These are phyloP conservation scores for Semicossyphus pulcher DNA, from an alignment of 2,113 vertebrate species.

Conservation along the genomic window DNA sequence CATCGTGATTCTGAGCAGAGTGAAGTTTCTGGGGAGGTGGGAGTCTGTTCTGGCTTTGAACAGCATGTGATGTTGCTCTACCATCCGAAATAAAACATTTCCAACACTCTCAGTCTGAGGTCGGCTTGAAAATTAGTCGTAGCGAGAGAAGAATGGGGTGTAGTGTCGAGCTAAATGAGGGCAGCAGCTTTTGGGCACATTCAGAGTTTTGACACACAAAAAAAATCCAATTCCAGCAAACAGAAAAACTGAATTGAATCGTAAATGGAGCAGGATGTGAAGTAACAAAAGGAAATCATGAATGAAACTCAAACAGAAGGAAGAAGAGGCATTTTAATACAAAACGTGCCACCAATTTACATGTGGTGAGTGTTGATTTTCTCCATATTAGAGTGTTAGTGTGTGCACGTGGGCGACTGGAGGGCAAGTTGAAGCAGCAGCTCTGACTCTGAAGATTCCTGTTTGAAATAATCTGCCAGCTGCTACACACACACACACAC, in stretches of 20 bases:
- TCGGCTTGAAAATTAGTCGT: neutral
- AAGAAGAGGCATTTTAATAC: neutral
- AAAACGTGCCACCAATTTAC: neutral
- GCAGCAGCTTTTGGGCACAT: conserved; percentile 16
- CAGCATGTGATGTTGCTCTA: conserved; percentile 13
- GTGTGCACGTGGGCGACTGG: conserved; percentile 1
- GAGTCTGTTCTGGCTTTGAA: conserved; percentile 10
- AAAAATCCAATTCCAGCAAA: conserved; percentile 40
- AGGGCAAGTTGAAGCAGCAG: conserved; percentile 34
- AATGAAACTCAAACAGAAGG: conserved; percentile 27
- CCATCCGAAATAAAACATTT: conserved; percentile 17
- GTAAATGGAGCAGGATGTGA: conserved; percentile 16
- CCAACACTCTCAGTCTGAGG: conserved; percentile 11
- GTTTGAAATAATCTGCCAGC: conserved; percentile 44
- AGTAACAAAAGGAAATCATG: neutral
- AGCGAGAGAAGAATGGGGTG: conserved; percentile 5
- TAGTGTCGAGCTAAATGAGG: neutral
- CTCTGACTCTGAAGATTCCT: conserved; percentile 39
- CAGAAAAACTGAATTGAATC: neutral
- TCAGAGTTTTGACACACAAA: conserved; percentile 17
- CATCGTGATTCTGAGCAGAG: neutral
- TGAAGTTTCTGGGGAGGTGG: neutral
- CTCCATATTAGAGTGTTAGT: neutral
- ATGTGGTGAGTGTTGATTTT: neutral
- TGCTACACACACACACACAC: conserved; percentile 16